A percentile compares a stretch with the other conserved stretches of the same genome.
These are phyloP conservation scores for Sebastes cheni DNA, from an alignment of 2,797 vertebrate genomes.

Conservation along the genomic window DNA sequence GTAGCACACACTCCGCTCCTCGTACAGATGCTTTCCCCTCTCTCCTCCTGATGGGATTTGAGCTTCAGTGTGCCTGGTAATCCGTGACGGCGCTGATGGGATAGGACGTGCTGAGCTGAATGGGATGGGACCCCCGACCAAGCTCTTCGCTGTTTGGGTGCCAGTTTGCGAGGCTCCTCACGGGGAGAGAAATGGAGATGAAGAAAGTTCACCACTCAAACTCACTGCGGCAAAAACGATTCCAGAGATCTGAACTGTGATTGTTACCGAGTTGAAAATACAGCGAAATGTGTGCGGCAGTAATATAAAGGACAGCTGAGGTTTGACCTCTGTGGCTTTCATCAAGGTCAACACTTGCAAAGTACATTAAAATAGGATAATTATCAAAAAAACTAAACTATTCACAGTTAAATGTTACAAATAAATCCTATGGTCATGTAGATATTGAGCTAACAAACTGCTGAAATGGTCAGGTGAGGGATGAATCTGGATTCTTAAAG, in stretches of 20 bases:
- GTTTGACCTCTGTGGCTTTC: background rate
- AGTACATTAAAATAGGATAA: background rate
- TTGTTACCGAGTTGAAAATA: background rate
- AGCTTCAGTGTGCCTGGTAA: conserved; percentile 21
- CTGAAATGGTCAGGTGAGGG: background rate
- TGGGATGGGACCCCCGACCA: conserved; percentile 10
- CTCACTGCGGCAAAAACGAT: background rate
- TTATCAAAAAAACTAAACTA: background rate
- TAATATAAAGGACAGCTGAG: background rate
- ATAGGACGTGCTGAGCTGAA: conserved; percentile 25
- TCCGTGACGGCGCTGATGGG: conserved; percentile 30
- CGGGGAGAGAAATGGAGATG: background rate
- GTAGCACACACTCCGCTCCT: background rate
- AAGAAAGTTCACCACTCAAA: background rate
- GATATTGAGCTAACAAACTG: background rate
- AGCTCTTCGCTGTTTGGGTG: background rate
- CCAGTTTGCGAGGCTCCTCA: background rate
- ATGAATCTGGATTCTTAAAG: background rate
- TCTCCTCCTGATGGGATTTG: conserved; percentile 43
- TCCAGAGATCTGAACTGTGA: background rate
- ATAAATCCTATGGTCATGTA: background rate
- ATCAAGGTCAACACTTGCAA: background rate
- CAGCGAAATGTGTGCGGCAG: background rate
- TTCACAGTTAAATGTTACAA: background rate
- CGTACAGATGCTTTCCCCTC: background rate